Percentiles rank a stretch among this genome's conserved stretches.
phyloP scores from a whole-genome alignment of 2,797 vertebrate genomes.

The Pipistrellus pygmaeus region DNA sequence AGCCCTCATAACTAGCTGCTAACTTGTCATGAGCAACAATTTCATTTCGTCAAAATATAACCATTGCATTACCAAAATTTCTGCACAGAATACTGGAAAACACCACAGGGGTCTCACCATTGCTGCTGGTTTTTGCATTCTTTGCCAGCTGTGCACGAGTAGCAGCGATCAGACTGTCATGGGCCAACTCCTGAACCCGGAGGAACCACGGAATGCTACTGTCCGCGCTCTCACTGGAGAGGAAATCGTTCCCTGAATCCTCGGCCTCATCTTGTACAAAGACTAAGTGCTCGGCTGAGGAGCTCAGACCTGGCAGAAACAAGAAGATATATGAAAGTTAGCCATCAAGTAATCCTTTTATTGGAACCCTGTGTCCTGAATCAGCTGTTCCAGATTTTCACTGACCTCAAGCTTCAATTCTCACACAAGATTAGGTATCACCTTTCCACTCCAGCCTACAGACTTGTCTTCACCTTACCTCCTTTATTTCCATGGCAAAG shows the following conservation, averaged over 20 bases:
- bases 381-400: neutral
- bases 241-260: slow-evolving; percentile 92
- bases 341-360: slow-evolving; percentile 4
- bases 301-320: slow-evolving; percentile 91
- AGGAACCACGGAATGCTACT: slow-evolving; percentile 98
- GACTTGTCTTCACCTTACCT: neutral
- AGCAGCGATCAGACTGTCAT: slow-evolving; percentile 98
- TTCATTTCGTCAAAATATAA: slow-evolving; percentile 50
- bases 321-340: slow-evolving; percentile 46
- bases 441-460: neutral
- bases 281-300: slow-evolving; percentile 96
- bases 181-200: slow-evolving; percentile 97
- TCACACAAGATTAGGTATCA: slow-evolving; percentile 15
- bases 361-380: neutral
- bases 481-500: slow-evolving; percentile 46
- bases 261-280: slow-evolving; percentile 96
- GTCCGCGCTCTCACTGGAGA: slow-evolving; percentile 93
- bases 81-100: neutral
- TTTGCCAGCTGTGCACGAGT: slow-evolving; percentile 97
- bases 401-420: slow-evolving; percentile 8
- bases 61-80: neutral
- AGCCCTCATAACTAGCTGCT: neutral
- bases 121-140: slow-evolving; percentile 94
- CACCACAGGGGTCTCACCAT: slow-evolving; percentile 87
- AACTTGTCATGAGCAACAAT: neutral